Conservation (phyloP, 2,113 vertebrate genomes). For the Amblyornis subalaris region DNA sequence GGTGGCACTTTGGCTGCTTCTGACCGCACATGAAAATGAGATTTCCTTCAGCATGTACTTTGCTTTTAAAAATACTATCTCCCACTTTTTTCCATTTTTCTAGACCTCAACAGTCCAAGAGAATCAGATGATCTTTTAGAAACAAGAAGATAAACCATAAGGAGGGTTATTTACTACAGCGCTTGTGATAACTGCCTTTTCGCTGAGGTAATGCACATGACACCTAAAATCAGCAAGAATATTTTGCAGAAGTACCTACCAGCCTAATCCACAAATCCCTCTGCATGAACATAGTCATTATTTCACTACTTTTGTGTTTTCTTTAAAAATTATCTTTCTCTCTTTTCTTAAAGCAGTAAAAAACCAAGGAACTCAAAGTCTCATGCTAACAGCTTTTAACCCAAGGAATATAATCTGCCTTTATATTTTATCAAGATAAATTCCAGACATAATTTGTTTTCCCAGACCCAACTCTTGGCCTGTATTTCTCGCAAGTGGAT, state of each 20-base stretch:
- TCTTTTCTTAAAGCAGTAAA: background rate
- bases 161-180: background rate
- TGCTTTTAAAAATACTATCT: background rate
- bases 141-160: background rate
- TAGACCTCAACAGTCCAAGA: background rate
- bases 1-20: background rate
- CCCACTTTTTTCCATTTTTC: background rate
- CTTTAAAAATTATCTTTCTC: background rate
- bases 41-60: background rate
- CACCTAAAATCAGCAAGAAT: background rate
- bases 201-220: background rate
- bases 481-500: slow-evolving; percentile 4
- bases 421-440: slow-evolving; percentile 49
- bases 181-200: background rate
- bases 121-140: background rate
- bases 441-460: slow-evolving; percentile 36
- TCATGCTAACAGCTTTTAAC: background rate
- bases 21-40: background rate
- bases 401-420: slow-evolving; percentile 6
- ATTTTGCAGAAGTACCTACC: background rate
- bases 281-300: background rate
- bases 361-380: background rate
- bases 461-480: background rate
- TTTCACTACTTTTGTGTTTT: background rate
- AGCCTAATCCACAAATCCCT: background rate